Base-by-base conservation (phyloP, 2,797 vertebrate species). In the Silurus lanzhouensis region DNA sequence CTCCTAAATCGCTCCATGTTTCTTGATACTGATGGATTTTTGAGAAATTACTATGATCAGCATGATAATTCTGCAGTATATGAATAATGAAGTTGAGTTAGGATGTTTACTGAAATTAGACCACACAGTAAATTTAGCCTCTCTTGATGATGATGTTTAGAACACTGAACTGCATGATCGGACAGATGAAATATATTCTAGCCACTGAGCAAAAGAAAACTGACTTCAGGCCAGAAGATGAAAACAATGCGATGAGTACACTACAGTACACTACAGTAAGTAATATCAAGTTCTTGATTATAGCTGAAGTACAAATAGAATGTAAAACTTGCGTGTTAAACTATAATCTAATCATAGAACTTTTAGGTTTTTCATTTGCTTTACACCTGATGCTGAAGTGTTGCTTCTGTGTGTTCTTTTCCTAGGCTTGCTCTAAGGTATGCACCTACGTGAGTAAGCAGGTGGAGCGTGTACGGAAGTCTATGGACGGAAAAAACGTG, bases 401-500 rank as follows among this genome's bases (percentile, higher is more conserved):
- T 48, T 57, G 46, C 14, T 60, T 6, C 6, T 31, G 22, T 55
- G n/a, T 57, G n/a, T 57, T 70, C n/a, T 61, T 7, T 84, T 46
- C 48, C 44, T 91, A 99, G 98, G 98, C 98, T 67, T 99, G 98
- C 93, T 96, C 96, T 89, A 99, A 99, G 94, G 98, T 99, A 58
- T 99, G 98, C 81, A 91, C 92, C 90, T 99, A 99, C 89, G 96
- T 99, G 90, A 96, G 96, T 90, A 97, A 97, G 84, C 98, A 99
- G 93, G 97, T 99, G 92, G 97, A 99, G 90, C 97, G 98, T 66
- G 97, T 99, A 71, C 95, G 97, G 78, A 96, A 96, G 88, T 99
- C 98, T 87, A 99, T 99, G 98, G 98, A 99, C 84, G 98, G 98
- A 57, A 99, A 99, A 91, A 99, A 99, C 1, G 98, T 99, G 90